Evolutionary conservation across 2,888 invertebrate species (phyloP), one percentile per base, ranked within the genome.

Genomic region (Sminthurides aquaticus): DNA sequence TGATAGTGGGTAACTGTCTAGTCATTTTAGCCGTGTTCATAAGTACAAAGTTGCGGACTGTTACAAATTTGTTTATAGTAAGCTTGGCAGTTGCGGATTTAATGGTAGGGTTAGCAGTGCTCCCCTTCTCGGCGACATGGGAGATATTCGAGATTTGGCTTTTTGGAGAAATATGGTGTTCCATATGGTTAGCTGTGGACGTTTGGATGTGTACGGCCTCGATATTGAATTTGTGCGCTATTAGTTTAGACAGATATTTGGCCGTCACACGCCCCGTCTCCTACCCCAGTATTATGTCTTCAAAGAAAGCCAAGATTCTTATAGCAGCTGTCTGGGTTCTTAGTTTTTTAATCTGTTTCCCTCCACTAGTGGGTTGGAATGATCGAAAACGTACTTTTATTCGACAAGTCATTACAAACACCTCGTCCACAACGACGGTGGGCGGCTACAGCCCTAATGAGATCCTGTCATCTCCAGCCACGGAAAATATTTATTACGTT

Each of bases 161-260:
- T 76, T 98, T 96, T 78, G 96, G 97, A 59, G 89, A 90, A 79
- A 84, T 92, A 55, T 95, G 96, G 93, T 98, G 97, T 81, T 89
- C 91, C 68, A 86, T 94, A 72, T 98, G 97, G 97, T 82, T 98
- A 70, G 96, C 97, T 0, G 87, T 96, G 65, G 98, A 98, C 80
- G 97, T 98, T 15, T 95, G 96, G 93, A 90, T 97, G 90, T 97
- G 96, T 81, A 98, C 98, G 0, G 94, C 97, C 0, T 69, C 71
- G 34, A 73, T 73, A 8, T 68, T 73, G 55, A 71, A 71, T 49
- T 57, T 71, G 28, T 70, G 69, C 56, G 72, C 72, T 48, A 71
- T 72, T 55, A 69, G 71, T 60, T 65, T 74, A 54, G 72, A 72
- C 81, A 85, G 97, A 79, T 98, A 97, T 82, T 89, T 98, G 75